These are phyloP conservation scores for Psococerastis gibbosa DNA, from an alignment of 2,888 invertebrate species.

Conservation along the genomic window DNA sequence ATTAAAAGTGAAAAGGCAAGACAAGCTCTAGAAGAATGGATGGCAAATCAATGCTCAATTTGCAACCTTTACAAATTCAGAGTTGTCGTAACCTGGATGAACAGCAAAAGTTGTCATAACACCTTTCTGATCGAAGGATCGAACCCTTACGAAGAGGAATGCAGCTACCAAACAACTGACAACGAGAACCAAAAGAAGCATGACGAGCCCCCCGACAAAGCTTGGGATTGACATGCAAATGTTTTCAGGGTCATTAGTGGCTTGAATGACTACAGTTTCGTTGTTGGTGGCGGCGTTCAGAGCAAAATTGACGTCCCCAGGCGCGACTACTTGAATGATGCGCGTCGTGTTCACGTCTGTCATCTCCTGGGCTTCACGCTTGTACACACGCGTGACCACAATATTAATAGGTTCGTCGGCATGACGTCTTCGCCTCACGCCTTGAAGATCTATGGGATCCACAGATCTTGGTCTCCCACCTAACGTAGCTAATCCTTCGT, in stretches of 20 bases:
- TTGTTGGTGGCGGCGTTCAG: constrained; percentile 46
- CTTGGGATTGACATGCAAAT: constrained; percentile 93
- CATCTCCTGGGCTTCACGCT: constrained; percentile 76
- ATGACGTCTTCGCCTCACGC: constrained; percentile 45
- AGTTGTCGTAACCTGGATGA: constrained; percentile 41
- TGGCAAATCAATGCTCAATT: too few species aligned
- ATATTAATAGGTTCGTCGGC: constrained; percentile 30
- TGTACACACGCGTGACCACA: constrained; percentile 54
- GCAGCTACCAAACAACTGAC: constrained; percentile 74
- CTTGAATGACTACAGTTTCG: constrained; percentile 50
- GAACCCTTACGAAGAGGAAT: constrained; percentile 59
- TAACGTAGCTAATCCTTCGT: constrained; percentile 56
- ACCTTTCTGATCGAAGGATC: constrained; percentile 43
- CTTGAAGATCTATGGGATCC: constrained; percentile 49
- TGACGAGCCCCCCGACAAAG: constrained; percentile 67
- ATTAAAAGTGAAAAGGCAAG: too few species aligned
- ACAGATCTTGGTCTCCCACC: constrained; percentile 73
- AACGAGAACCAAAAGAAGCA: constrained; percentile 62
- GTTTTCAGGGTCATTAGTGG: constrained; percentile 31
- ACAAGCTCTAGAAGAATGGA: too few species aligned
- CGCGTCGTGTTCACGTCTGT: constrained; percentile 77
- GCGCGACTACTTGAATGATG: constrained; percentile 77
- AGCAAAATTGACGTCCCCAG: constrained; percentile 71
- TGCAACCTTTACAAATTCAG: constrained; percentile 68
- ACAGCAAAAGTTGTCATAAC: constrained; percentile 35